Percentiles rank a stretch among this genome's conserved stretches.
These are phyloP conservation scores for Rhodophaea formosa DNA, from an alignment of 2,888 invertebrate species.

Conservation along the genomic window DNA sequence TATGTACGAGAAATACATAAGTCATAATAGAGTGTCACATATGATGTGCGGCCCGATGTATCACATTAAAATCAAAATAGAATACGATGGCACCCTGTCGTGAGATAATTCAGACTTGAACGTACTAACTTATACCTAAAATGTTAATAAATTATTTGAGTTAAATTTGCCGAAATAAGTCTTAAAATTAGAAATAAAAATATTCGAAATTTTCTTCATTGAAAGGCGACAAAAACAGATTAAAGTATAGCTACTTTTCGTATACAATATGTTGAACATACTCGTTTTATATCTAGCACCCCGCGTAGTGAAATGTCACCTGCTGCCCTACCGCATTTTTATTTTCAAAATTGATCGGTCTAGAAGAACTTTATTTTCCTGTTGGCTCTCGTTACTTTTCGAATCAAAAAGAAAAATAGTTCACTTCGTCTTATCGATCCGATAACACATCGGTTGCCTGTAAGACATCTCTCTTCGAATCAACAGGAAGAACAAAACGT, in stretches of 20 bases:
- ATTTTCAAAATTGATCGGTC: too few relatives aligned
- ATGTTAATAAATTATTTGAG: constrained; percentile 49
- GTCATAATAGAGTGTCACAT: background rate
- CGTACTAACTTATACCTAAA: constrained; percentile 30
- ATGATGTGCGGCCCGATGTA: background rate
- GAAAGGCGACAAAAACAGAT: constrained; percentile 1
- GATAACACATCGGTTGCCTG: too few relatives aligned
- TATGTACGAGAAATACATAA: too few relatives aligned
- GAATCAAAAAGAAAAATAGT: too few relatives aligned
- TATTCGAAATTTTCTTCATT: constrained; percentile 11
- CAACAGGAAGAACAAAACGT: too few relatives aligned
- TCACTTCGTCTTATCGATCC: too few relatives aligned
- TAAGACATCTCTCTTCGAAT: too few relatives aligned
- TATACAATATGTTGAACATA: background rate
- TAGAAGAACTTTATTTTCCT: too few relatives aligned
- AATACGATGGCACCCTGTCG: constrained; percentile 62
- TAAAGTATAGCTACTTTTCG: constrained; percentile 6
- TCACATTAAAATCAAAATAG: constrained; percentile 19
- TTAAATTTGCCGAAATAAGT: constrained; percentile 28
- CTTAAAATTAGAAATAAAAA: constrained; percentile 27
- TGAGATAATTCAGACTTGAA: constrained; percentile 53
- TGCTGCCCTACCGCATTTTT: too few relatives aligned
- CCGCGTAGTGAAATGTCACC: background rate
- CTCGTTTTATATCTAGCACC: background rate
- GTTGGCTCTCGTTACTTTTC: too few relatives aligned